Conservation (phyloP, 2,888 invertebrate genomes). For the Lithodes maja region DNA sequence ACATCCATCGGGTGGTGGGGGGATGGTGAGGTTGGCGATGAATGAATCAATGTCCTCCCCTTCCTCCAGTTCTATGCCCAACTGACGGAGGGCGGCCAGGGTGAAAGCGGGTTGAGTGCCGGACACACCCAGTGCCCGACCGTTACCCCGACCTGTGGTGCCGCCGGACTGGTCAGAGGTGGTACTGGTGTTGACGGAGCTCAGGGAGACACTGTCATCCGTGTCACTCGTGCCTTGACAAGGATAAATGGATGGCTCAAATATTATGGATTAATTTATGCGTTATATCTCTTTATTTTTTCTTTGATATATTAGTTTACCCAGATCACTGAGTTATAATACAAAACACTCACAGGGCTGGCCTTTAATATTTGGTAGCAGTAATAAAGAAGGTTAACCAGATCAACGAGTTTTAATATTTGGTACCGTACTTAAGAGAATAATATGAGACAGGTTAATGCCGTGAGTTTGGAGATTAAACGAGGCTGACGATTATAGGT, state of each 20-base stretch:
- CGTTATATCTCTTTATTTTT: too few relatives aligned
- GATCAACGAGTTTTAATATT: too few relatives aligned
- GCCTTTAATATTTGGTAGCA: too few relatives aligned
- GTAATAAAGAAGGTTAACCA: too few relatives aligned
- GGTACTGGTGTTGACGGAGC: conserved; percentile 67
- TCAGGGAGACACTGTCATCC: conserved; percentile 64
- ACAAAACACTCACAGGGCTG: too few relatives aligned
- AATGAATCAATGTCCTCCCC: conserved; percentile 84
- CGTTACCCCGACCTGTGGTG: neutral
- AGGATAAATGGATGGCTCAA: neutral
- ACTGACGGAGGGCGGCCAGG: conserved; percentile 68
- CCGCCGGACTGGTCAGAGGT: conserved; percentile 28
- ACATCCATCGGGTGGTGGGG: conserved; percentile 80
- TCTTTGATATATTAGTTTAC: too few relatives aligned
- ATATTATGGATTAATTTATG: too few relatives aligned
- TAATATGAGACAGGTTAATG: too few relatives aligned
- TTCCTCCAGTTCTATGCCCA: conserved; percentile 65
- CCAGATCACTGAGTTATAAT: too few relatives aligned
- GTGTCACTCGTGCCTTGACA: conserved; percentile 63
- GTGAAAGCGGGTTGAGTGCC: conserved; percentile 63
- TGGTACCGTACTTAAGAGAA: too few relatives aligned
- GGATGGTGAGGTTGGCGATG: conserved; percentile 87
- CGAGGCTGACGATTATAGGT: too few relatives aligned
- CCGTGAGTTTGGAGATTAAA: too few relatives aligned
- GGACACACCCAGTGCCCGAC: neutral